These are phyloP conservation scores for Oegoconia quadripuncta DNA, from an alignment of 2,888 invertebrate species.

Conservation along the genomic window DNA sequence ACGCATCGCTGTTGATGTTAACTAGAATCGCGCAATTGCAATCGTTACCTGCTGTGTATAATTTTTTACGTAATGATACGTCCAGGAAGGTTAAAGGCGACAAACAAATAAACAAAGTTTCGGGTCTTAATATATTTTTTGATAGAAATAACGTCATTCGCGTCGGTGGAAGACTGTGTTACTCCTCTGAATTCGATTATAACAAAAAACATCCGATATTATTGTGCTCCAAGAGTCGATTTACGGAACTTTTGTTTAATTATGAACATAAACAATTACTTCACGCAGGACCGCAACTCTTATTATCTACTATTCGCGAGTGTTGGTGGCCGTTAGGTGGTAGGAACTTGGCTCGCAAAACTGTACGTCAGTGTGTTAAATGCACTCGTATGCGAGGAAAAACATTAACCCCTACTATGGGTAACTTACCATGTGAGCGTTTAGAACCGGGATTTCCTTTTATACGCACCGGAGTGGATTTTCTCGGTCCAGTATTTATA, in stretches of 20 bases:
- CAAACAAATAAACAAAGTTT: no score
- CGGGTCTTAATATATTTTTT: slow-evolving; percentile 13
- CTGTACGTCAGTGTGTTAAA: slow-evolving; percentile 9
- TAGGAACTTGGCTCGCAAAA: slow-evolving; percentile 12
- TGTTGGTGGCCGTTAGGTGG: slow-evolving; percentile 19
- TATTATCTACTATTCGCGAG: slow-evolving; percentile 12
- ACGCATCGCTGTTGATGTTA: slow-evolving; percentile 1
- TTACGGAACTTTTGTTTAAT: slow-evolving; percentile 11
- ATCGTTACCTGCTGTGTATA: no score
- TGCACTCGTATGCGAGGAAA: slow-evolving; percentile 12
- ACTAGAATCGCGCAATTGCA: no score
- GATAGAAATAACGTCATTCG: slow-evolving; percentile 10
- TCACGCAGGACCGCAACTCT: slow-evolving; percentile 17
- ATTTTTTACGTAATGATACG: no score
- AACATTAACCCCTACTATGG: slow-evolving; percentile 13
- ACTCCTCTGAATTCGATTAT: slow-evolving; percentile 7
- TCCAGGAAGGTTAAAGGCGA: no score
- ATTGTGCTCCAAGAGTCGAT: slow-evolving; percentile 8
- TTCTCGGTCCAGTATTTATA: slow-evolving; percentile 11
- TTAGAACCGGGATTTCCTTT: slow-evolving; percentile 14
- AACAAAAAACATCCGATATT: slow-evolving; percentile 16
- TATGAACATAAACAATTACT: slow-evolving; percentile 13
- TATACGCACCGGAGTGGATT: slow-evolving; percentile 5
- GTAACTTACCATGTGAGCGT: slow-evolving; percentile 12
- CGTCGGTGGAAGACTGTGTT: slow-evolving; percentile 16